phyloP scores from a whole-genome alignment of 2,797 vertebrate species.

The Fratercula arctica region DNA sequence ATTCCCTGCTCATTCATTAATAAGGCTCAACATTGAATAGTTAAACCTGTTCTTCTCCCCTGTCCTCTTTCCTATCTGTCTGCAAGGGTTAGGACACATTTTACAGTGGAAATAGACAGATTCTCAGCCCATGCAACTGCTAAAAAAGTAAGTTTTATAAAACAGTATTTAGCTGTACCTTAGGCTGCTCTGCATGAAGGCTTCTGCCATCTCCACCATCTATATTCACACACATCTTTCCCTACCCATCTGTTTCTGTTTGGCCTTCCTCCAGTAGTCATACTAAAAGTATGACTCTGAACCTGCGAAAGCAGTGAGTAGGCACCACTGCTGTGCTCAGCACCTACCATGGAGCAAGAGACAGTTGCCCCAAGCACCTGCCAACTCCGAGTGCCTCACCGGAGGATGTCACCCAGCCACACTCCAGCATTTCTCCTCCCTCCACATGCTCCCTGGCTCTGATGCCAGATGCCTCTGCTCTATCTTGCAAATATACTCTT shows the following conservation, averaged over 20 bases:
- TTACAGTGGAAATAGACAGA: not conserved
- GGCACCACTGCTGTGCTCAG: conserved; percentile 56
- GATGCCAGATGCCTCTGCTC: conserved; percentile 23
- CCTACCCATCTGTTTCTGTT: conserved; percentile 54
- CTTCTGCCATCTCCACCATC: conserved; percentile 44
- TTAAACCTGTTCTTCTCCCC: not conserved
- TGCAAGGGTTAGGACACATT: not conserved
- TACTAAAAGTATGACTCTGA: conserved; percentile 51
- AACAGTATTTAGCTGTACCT: not conserved
- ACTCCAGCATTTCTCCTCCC: conserved; percentile 31
- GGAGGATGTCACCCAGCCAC: conserved; percentile 42
- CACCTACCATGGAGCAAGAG: conserved; percentile 6
- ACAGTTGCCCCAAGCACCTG: conserved; percentile 51
- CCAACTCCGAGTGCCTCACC: conserved; percentile 39
- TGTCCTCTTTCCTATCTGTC: not conserved
- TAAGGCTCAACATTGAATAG: not conserved
- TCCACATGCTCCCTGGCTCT: conserved; percentile 15
- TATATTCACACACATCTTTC: conserved; percentile 59
- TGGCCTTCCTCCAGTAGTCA: conserved; percentile 62
- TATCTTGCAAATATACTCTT: not conserved
- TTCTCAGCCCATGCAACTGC: not conserved
- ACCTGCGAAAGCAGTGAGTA: conserved; percentile 55
- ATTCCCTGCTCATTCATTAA: not conserved
- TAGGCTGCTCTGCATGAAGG: conserved; percentile 32
- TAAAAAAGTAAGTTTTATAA: conserved; percentile 33